Evolutionary conservation across 2,888 invertebrate genomes (phyloP), one percentile per base, ranked within the genome.

Genomic region (Drosophila conformis): DNA sequence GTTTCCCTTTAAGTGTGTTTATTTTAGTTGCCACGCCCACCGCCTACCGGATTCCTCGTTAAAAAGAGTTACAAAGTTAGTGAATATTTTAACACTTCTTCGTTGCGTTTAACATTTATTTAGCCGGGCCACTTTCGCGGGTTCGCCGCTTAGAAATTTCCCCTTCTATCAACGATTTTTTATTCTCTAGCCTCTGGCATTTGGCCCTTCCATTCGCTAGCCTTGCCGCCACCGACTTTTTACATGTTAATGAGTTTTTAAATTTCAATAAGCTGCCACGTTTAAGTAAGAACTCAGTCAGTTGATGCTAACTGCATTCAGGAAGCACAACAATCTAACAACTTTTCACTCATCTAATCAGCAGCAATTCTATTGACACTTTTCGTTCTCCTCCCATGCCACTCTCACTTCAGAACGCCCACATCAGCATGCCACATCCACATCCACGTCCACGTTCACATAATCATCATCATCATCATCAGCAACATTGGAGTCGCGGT

Each of bases 61-160:
- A 81, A 89, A 87, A 87, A 89, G 89, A 87, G 89, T 89, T 87
- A 87, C 89, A 87, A 87, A 87, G 87, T 87, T 89, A 85, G 87
- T 87, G 87, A 87, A 87, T 87, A 87, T 87, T 87, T 87, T 87
- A 87, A 82, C 89, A 87, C 87, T 82, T 85, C 85, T 83, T 82
- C 83, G 76, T 69, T 82, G 68, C 88, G 85, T 76, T 86, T 83
- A 88, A 78, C 86, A 88, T 86, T 86, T 86, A 86, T 86, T 86
- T 86, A 86, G 80, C 77, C 83, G 65, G 70, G 80, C 68, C 78
- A 80, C 82, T 81, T 82, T 79, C 72, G 79, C 78, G 79, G 78
- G 51, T 52, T 61, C 42, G 31, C 36, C 60, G 51, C 36, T 65
- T 59, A 64, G 53, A 59, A 42, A 68, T 33, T 15, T 10, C 21